A percentile compares a stretch with the other conserved stretches of the same genome.
These are phyloP conservation scores for Grammomys dolichurus DNA, from an alignment of 2,113 vertebrate genomes.

Conservation along the genomic window DNA sequence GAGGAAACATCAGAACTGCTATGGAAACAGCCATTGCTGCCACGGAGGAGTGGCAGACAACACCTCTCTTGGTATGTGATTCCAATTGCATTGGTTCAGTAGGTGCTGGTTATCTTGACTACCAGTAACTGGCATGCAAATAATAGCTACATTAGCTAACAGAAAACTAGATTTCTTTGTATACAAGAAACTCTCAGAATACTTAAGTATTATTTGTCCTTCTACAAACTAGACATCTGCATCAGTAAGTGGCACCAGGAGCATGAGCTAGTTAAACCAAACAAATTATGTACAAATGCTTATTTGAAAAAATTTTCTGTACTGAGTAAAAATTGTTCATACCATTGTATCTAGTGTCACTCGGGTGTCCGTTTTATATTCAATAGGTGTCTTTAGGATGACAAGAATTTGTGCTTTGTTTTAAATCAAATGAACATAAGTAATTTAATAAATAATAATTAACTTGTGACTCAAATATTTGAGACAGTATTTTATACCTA, in stretches of 20 bases:
- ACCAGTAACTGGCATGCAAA: neutral
- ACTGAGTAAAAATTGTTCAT: neutral
- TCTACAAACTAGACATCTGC: neutral
- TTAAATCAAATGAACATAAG: neutral
- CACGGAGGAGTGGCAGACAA: too few species aligned
- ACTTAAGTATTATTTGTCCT: neutral
- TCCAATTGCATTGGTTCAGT: neutral
- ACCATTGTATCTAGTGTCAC: neutral
- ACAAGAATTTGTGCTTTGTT: neutral
- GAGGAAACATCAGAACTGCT: neutral
- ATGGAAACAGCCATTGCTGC: neutral
- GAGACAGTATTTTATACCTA: neutral
- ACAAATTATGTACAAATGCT: neutral
- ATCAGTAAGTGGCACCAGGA: neutral
- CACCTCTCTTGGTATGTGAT: neutral
- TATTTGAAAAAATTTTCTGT: neutral
- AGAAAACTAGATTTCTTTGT: neutral
- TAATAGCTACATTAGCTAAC: neutral
- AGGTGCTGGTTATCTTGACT: neutral
- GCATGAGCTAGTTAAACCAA: neutral
- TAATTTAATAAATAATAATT: constrained; percentile 1
- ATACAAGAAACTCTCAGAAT: neutral
- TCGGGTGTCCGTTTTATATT: neutral
- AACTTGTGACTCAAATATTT: neutral
- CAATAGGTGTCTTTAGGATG: neutral